A percentile compares a stretch with the other conserved stretches of the same genome.
phyloP scores from a whole-genome alignment of 2,113 vertebrate species.

The Delphinapterus leucas region DNA sequence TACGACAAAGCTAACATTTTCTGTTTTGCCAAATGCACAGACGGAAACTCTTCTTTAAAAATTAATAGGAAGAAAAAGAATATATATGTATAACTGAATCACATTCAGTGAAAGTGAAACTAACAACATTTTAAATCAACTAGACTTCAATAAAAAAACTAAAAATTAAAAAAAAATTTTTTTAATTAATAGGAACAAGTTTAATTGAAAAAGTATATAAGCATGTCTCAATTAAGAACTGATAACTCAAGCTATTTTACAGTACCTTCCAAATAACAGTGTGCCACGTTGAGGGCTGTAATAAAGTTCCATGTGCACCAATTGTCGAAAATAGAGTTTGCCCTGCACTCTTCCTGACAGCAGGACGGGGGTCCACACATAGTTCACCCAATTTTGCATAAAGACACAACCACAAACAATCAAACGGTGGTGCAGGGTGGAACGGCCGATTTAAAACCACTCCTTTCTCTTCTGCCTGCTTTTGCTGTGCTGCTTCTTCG shows the following conservation, averaged over 20 bases:
- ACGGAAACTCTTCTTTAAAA: background rate
- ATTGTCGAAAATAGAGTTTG: conserved; percentile 98
- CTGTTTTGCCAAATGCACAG: conserved; percentile 15
- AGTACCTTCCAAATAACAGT: conserved; percentile 97
- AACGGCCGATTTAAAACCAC: conserved; percentile 93
- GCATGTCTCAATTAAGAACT: background rate
- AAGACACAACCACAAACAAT: conserved; percentile 97
- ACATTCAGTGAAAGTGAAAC: background rate
- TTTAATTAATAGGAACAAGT: background rate
- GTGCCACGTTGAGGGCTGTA: conserved; percentile 97
- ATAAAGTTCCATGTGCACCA: conserved; percentile 94
- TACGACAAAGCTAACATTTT: background rate
- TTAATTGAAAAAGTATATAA: background rate
- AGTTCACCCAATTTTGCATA: conserved; percentile 96
- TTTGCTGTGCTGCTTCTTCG: conserved; percentile 92
- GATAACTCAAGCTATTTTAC: background rate
- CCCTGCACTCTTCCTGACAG: conserved; percentile 96
- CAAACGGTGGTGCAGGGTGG: conserved; percentile 96
- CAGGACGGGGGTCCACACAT: conserved; percentile 96
- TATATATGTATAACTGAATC: background rate
- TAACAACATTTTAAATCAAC: background rate
- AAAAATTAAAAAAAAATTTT: background rate
- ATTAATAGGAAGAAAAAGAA: background rate
- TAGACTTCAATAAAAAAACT: background rate
- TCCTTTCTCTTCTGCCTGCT: conserved; percentile 94